Conservation (phyloP, 2,113 vertebrate species). For the Murina feae region DNA sequence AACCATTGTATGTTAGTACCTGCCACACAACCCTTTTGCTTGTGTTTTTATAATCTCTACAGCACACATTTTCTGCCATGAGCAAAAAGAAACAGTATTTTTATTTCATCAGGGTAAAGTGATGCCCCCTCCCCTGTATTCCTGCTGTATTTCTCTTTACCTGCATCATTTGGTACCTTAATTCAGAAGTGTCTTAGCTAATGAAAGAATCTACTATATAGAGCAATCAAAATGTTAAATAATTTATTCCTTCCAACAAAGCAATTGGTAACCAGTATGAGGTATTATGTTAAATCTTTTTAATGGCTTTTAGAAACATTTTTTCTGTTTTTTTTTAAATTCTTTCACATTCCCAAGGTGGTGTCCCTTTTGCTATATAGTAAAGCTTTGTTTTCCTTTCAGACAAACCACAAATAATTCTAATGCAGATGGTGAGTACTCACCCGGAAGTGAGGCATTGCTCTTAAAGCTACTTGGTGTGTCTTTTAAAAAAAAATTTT, state of each 20-base stretch:
- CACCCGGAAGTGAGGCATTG: conserved; percentile 23
- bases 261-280: conserved; percentile 14
- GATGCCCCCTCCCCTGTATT: not conserved
- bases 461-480: conserved; percentile 42
- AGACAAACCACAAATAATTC: conserved; percentile 59
- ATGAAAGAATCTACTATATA: conserved; percentile 41
- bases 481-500: not conserved
- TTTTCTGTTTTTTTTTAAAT: conserved; percentile 39
- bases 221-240: conserved; percentile 48
- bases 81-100: conserved; percentile 19
- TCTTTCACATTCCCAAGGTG: not conserved
- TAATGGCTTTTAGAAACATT: conserved; percentile 32
- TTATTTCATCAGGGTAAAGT: conserved; percentile 44
- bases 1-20: conserved; percentile 65
- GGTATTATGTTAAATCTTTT: conserved; percentile 26
- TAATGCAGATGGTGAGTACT: not conserved
- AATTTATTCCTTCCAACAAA: conserved; percentile 50
- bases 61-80: conserved; percentile 3
- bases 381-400: conserved; percentile 56
- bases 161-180: not conserved
- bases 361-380: conserved; percentile 35
- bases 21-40: conserved; percentile 42
- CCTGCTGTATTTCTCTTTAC: not conserved
- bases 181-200: conserved; percentile 22
- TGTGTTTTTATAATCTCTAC: conserved; percentile 47